These are phyloP conservation scores for Fragum fragum DNA, from an alignment of 2,888 invertebrate species.

Conservation along the genomic window DNA sequence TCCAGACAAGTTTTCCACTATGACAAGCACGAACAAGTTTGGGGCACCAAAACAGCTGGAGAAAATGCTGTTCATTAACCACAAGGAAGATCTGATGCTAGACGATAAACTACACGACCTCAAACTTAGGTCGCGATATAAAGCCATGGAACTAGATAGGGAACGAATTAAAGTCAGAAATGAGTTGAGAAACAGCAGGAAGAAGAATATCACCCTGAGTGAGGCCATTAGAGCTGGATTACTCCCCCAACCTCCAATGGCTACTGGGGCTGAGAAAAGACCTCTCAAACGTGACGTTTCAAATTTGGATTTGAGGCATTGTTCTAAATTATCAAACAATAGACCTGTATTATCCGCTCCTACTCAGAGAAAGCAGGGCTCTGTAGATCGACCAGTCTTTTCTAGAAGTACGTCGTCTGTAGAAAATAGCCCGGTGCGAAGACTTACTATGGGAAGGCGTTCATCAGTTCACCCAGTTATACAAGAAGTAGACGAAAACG, in stretches of 20 bases:
- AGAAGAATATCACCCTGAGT: constrained; percentile 65
- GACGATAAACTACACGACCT: constrained; percentile 67
- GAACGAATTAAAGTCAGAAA: constrained; percentile 72
- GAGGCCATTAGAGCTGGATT: constrained; percentile 51
- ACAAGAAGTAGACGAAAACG: constrained; percentile 48
- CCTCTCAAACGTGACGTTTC: not conserved
- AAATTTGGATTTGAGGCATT: not conserved
- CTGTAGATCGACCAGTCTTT: not conserved
- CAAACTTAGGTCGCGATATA: constrained; percentile 65
- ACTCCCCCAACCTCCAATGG: constrained; percentile 17
- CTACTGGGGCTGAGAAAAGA: not conserved
- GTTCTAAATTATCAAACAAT: not conserved
- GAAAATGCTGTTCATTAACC: constrained; percentile 77
- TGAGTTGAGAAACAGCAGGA: constrained; percentile 71
- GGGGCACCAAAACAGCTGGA: constrained; percentile 74
- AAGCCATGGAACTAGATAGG: constrained; percentile 72
- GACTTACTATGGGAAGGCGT: constrained; percentile 27
- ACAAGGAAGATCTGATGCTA: constrained; percentile 74
- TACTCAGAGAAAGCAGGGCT: constrained; percentile 27
- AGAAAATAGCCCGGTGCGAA: not conserved
- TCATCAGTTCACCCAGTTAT: constrained; percentile 51
- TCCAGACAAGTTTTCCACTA: not conserved
- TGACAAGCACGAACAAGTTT: constrained; percentile 55
- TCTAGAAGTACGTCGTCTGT: constrained; percentile 45
- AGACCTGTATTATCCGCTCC: constrained; percentile 37